phyloP scores from a whole-genome alignment of 2,888 invertebrate genomes.

The Drosophila quinaria region DNA sequence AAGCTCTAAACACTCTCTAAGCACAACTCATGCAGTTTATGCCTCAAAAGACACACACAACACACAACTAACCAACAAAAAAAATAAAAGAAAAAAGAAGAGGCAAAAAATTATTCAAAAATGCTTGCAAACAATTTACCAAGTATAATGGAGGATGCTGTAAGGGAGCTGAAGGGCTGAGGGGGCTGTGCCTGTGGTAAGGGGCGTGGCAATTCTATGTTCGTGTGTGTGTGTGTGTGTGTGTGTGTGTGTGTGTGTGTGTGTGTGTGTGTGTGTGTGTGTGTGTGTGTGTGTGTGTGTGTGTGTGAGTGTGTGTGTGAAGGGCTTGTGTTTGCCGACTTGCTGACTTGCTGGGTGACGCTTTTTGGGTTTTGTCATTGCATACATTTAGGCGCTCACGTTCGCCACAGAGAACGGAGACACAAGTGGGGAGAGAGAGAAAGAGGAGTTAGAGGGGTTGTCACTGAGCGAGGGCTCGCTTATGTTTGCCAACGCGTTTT shows the following conservation, averaged over 20 bases:
- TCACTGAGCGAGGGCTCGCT: constrained; percentile 29
- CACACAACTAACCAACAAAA: constrained; percentile 2
- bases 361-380: constrained; percentile 71
- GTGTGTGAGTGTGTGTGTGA: constrained; percentile 22
- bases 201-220: constrained; percentile 34
- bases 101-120: constrained; percentile 80
- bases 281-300: constrained; percentile 25
- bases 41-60: constrained; percentile 37
- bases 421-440: background rate
- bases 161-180: too few relatives aligned
- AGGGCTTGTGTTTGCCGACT: constrained; percentile 61
- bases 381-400: constrained; percentile 74
- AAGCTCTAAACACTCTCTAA: constrained; percentile 80
- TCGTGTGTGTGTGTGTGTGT: constrained; percentile 28
- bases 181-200: constrained; percentile 19
- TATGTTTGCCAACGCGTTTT: constrained; percentile 77
- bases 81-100: constrained; percentile 6
- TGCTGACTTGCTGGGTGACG: constrained; percentile 70
- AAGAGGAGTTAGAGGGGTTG: background rate
- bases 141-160: constrained; percentile 40
- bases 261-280: constrained; percentile 25
- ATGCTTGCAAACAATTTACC: constrained; percentile 81
- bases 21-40: constrained; percentile 76
- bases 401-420: constrained; percentile 21
- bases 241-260: constrained; percentile 23